Evolutionary conservation across 92 coral and sea anemone species (phyloP), one percentile per base, ranked within the genome.

Genomic region (Pocillopora grandis): DNA sequence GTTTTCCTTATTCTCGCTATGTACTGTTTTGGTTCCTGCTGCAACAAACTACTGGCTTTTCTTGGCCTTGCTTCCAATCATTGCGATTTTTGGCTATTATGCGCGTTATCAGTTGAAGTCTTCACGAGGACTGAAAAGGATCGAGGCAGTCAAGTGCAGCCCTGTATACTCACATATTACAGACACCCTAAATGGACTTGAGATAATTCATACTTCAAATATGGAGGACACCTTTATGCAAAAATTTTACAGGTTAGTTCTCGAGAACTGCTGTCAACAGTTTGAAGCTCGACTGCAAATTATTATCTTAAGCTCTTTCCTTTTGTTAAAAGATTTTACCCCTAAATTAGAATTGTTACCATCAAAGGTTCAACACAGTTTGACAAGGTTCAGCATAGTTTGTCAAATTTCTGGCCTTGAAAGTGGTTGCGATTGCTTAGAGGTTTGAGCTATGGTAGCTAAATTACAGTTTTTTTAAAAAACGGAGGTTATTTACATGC

Each of bases 101-200:
- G 78, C 78, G 9, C 33, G 78, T 11, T 74, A 52, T 13, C 56
- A 55, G 35, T 61, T 74, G 23, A 7, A 52, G 16, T 55, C 78
- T 18, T 19, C 62, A 31, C 20, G 78, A 55, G 63, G 48, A 14
- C 19, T 74, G 35, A 49, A 74, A 35, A 49, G 78, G 11, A 74
- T 74, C 18, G 78, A 74, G 10, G 78, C 78, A 8, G 9, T 74
- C 17, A 52, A 31, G 14, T 77, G 71, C 59, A 77, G 81, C 57
- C 81, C 81, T 19, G 67, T 77, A 21, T 77, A 60, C 71, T 61
- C 81, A 18, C 81, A 77, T 17, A 61, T 77, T 33, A n/a, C 71
- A 9, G 56, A 59, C 4, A 74, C 78, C 1, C 0, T 49, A 52
- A 10, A 52, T 74, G 78, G 78, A 0, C 60, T 74, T n/a, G 78